phyloP scores from a whole-genome alignment of 2,797 vertebrate genomes.

The Dipus sagitta region DNA sequence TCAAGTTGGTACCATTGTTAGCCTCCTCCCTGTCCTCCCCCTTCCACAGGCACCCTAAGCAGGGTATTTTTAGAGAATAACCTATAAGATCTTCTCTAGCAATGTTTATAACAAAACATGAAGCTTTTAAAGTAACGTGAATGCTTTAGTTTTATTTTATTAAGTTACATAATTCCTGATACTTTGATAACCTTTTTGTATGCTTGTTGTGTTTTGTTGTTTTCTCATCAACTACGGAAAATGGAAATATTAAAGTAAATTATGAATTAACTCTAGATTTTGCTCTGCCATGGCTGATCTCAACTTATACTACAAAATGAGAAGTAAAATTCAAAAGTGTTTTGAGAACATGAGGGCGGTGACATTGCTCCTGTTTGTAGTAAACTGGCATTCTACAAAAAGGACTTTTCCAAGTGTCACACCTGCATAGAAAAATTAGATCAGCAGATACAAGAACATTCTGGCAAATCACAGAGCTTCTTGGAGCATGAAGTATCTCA shows the following conservation, averaged over 20 bases:
- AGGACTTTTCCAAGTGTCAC: neutral
- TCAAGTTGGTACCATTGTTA: no score
- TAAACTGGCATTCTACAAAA: neutral
- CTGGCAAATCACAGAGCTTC: neutral
- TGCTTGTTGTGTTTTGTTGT: constrained; percentile 3
- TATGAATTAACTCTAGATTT: constrained; percentile 78
- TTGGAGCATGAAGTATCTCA: neutral
- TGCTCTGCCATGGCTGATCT: neutral
- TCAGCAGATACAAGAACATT: neutral
- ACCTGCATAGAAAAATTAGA: neutral
- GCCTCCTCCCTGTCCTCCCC: no score
- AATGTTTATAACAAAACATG: constrained; percentile 60
- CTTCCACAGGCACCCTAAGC: no score
- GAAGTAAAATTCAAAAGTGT: constrained; percentile 64
- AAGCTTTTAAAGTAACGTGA: constrained; percentile 72
- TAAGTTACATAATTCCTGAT: constrained; percentile 74
- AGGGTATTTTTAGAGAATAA: neutral
- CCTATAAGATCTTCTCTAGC: constrained; percentile 26
- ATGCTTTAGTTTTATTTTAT: constrained; percentile 71
- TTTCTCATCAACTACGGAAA: constrained; percentile 64
- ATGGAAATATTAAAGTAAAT: constrained; percentile 64
- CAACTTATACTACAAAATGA: constrained; percentile 65
- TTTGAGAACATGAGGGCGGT: constrained; percentile 30
- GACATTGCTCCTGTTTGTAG: neutral
- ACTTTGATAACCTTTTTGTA: constrained; percentile 77